Percentiles rank a stretch among this genome's conserved stretches.
phyloP scores from a whole-genome alignment of 2,113 vertebrate genomes.

The Macaca fascicularis region DNA sequence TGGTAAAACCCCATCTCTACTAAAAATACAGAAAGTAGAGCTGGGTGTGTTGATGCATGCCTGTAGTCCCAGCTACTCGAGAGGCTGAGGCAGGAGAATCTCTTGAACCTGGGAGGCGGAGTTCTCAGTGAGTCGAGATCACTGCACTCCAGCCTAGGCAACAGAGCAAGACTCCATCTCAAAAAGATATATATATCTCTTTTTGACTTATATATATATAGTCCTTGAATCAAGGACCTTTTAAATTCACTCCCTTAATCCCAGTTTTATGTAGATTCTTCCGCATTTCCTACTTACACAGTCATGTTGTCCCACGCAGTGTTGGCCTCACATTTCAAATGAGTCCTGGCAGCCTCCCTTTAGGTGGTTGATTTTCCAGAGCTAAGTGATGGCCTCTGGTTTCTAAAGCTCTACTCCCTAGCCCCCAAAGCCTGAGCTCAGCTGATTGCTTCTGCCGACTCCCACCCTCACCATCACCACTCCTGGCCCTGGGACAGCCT shows the following conservation, averaged over 20 bases:
- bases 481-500: background rate
- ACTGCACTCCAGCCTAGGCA: too few species aligned
- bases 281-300: background rate
- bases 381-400: background rate
- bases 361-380: background rate
- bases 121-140: too few species aligned
- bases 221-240: background rate
- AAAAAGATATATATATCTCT: too few species aligned
- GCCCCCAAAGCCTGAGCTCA: background rate
- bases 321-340: background rate
- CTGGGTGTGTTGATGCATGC: accelerated
- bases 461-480: background rate
- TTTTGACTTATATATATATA: background rate
- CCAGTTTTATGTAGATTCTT: background rate
- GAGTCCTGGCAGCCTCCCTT: background rate
- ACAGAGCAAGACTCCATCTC: too few species aligned
- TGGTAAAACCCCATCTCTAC: too few species aligned
- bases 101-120: too few species aligned
- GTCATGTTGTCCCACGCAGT: background rate
- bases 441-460: background rate
- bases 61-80: too few species aligned
- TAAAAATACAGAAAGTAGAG: too few species aligned
- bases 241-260: slow-evolving; percentile 8
- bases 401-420: background rate
- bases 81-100: too few species aligned